Conservation (phyloP, 1,140 invertebrate species). For the Triops longicaudatus region DNA sequence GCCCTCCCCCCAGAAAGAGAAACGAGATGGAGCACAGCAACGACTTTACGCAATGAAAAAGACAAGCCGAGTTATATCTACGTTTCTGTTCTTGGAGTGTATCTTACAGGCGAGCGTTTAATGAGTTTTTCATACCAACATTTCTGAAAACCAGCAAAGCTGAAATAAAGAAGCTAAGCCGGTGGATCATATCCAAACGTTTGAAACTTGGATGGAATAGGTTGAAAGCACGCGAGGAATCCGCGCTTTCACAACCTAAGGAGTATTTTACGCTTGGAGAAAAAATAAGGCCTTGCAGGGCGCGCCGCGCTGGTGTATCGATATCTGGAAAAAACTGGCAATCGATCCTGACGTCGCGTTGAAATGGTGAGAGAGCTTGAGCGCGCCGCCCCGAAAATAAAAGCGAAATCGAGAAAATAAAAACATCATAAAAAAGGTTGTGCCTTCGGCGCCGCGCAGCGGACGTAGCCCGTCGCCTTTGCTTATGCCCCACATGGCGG, state of each 20-base stretch:
- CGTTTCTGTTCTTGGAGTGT: too few species aligned
- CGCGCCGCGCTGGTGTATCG: constrained; percentile 4
- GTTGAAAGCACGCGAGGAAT: not conserved
- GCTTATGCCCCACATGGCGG: constrained; percentile 13
- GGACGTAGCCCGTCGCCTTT: not conserved
- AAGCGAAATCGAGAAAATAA: constrained; percentile 11
- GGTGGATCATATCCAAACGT: not conserved
- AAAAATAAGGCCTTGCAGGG: not conserved
- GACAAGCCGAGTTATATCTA: not conserved
- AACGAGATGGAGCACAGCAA: not conserved
- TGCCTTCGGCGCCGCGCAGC: constrained; percentile 12
- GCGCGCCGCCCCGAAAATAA: not conserved
- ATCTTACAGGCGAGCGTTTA: too few species aligned
- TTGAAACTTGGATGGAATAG: not conserved
- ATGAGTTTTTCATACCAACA: too few species aligned
- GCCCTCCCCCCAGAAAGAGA: not conserved
- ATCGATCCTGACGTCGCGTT: constrained; percentile 6
- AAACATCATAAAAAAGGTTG: not conserved
- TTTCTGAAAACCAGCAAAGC: not conserved
- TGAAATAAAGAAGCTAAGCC: not conserved
- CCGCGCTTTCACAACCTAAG: not conserved
- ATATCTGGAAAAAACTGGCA: constrained; percentile 3
- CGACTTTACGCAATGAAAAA: not conserved
- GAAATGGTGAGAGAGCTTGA: not conserved
- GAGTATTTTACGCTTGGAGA: not conserved